Evolutionary conservation across 2,888 invertebrate genomes (phyloP), one percentile per base, ranked within the genome.

Genomic region (Sarcophaga variegata): DNA sequence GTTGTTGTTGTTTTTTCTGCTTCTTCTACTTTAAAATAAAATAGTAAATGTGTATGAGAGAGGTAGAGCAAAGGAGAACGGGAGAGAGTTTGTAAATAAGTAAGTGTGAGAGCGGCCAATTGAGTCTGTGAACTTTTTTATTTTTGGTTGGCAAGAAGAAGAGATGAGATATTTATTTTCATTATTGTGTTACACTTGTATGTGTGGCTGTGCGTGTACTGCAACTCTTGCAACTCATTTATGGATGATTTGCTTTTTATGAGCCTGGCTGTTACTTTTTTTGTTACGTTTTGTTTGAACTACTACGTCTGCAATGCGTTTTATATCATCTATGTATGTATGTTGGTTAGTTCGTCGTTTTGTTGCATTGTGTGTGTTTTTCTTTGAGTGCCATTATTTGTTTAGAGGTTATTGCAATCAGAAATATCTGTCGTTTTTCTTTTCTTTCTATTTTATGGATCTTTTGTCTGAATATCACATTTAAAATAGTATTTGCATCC

Each of bases 401-500:
- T 84, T 85, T 85, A 77, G 80, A 85, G 84, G 84, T 81, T 85
- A 81, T 81, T 81, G 84, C 84, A 85, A 82, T 82, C 82, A 82
- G 74, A 85, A 85, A 82, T 78, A 82, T 78, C 75, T 85, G 72
- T 85, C 69, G 82, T 54, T 54, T 69, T 81, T 37, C 37, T 37
- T 37, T 37, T 10, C 2, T 37, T 37, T 37, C 3, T 37, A 10
- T 37, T 37, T 37, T 37, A 2, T 69, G 67, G 72, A 85, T 70
- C 74, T 82, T 82, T 82, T 85, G 81, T 69, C 69, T 70, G 78
- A 82, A 85, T 81, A 64, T 81, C 72, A 78, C 69, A 78, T 82
- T 85, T 63, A 74, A 17, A 54, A 14, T 14, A 54, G 12, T 54
- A 54, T 54, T 72, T 59, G 67, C 67, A 72, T 54, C 54, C 54